These are phyloP conservation scores for Carettochelys insculpta DNA, from an alignment of 2,113 vertebrate species.

Conservation along the genomic window DNA sequence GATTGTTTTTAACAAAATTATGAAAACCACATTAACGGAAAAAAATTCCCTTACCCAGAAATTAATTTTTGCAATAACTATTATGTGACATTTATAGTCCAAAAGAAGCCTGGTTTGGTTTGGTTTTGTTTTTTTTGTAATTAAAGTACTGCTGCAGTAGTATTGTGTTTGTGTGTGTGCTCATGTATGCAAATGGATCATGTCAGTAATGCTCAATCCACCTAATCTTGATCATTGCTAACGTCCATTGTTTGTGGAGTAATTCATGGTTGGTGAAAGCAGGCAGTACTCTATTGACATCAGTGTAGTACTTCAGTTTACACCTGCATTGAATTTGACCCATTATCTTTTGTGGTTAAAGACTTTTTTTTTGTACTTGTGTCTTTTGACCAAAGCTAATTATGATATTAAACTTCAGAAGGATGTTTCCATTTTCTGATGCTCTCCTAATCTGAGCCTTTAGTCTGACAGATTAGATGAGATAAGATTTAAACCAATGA, in stretches of 20 bases:
- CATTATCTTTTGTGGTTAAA: conserved; percentile 65
- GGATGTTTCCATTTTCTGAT: conserved; percentile 68
- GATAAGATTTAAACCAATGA: conserved; percentile 73
- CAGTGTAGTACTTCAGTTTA: conserved; percentile 33
- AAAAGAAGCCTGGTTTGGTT: not conserved
- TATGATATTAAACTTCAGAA: conserved; percentile 73
- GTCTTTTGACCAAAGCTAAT: conserved; percentile 67
- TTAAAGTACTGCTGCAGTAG: conserved; percentile 14
- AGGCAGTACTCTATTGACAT: conserved; percentile 36
- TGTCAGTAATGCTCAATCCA: conserved; percentile 58
- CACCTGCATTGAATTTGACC: conserved; percentile 48
- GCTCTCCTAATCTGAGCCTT: conserved; percentile 71
- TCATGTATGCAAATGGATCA: conserved; percentile 40
- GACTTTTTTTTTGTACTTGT: conserved; percentile 43
- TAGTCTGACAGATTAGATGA: conserved; percentile 76
- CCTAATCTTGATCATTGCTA: conserved; percentile 50
- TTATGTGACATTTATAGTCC: not conserved
- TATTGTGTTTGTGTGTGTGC: not conserved
- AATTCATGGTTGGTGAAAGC: conserved; percentile 63
- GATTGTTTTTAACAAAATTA: not conserved
- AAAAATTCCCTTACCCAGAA: not conserved
- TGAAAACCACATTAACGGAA: not conserved
- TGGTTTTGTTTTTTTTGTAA: not conserved
- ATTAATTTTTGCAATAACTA: not conserved
- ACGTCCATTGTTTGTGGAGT: conserved; percentile 68